Evolutionary conservation across 2,888 invertebrate genomes (phyloP), one percentile per base, ranked within the genome.

Genomic region (Lissocephala sabroskyi): DNA sequence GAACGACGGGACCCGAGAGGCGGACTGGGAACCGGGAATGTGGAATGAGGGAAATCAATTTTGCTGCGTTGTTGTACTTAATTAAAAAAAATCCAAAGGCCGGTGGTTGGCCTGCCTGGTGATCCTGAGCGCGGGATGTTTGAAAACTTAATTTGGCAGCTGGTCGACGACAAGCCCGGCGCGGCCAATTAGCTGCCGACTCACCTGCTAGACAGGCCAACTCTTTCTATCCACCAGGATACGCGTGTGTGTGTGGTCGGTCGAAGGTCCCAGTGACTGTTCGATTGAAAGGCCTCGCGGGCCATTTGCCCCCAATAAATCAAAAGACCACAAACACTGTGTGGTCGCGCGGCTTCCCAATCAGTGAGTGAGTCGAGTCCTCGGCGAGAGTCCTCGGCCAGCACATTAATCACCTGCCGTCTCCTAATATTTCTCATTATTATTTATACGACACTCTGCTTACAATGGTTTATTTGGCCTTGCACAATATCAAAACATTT

Each of bases 21-120:
- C 42, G 17, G 28, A 16, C n/a, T 6, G n/a, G 13, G 9, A 23
- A 14, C 35, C 17, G 4, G 33, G 35, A 26, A 49, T 19, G 36
- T 32, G 30, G 42, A 39, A 13, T 54, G 48, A 56, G 62, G 62
- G 56, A 63, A 75, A 75, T 73, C 73, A 73, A 73, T 75, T 73
- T 73, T 65, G 73, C 73, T 73, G 73, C 68, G 75, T 73, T 71
- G 71, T 75, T 71, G 65, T 71, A 68, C 68, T 68, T 73, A 73
- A 73, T 73, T 73, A 73, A 75, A 71, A 71, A 54, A 26, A 41
- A 52, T 55, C 29, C 10, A 36, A 19, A 19, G 9, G 7, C 18
- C 18, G 19, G 19, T 18, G n/a, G 30, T n/a, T 32, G 10, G 16
- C 18, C 32, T 13, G 11, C 17, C 28, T 41, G 28, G 28, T 36